Percentiles rank a stretch among this genome's conserved stretches.
Evolutionary conservation across 2,113 vertebrate species (phyloP).

Genomic region (Geococcyx californianus): DNA sequence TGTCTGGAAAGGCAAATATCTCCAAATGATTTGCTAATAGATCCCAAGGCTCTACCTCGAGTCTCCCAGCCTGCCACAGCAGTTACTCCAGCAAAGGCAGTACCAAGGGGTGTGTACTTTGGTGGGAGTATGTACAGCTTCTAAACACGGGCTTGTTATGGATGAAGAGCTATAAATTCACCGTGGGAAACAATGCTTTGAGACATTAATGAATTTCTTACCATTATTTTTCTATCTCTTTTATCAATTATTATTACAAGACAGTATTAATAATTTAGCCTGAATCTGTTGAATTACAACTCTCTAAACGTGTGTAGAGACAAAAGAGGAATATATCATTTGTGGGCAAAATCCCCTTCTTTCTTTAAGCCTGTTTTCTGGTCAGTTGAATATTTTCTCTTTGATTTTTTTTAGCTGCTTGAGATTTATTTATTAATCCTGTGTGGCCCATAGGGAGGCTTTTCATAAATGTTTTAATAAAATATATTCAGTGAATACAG

Average conservation of each 20-base stretch:
- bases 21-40: background rate
- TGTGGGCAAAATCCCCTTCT: background rate
- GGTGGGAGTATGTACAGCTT: background rate
- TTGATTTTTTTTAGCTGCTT: background rate
- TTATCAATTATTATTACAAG: conserved; percentile 20
- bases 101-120: background rate
- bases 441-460: background rate
- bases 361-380: background rate
- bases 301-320: background rate
- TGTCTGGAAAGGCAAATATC: background rate
- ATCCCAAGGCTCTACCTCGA: background rate
- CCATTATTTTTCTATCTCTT: background rate
- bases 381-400: background rate
- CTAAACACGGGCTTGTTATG: background rate
- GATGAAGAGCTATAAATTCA: background rate
- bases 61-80: background rate
- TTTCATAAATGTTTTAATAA: conserved; percentile 5
- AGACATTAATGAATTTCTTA: background rate
- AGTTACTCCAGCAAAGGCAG: background rate
- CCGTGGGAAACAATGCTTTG: background rate
- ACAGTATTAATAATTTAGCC: conserved; percentile 17
- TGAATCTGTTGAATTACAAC: conserved; percentile 10
- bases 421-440: conserved; percentile 25
- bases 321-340: background rate
- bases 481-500: background rate